Conservation (phyloP, 2,888 invertebrate species). For the Matsumyia berberina region DNA sequence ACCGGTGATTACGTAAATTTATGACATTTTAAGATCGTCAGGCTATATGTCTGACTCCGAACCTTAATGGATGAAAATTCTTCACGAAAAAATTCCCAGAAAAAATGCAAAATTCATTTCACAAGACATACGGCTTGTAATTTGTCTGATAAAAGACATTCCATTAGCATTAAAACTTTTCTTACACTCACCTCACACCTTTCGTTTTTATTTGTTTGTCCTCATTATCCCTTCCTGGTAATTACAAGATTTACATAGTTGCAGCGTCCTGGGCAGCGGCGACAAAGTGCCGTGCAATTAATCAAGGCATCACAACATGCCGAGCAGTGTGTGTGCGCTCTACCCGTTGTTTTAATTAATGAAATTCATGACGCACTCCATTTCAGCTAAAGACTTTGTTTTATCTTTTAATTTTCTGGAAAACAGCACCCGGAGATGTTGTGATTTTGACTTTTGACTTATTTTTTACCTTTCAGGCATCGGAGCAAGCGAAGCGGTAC, state of each 20-base stretch:
- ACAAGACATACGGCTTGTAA: background rate
- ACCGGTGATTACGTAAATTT: slow-evolving; percentile 11
- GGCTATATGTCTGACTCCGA: slow-evolving; percentile 14
- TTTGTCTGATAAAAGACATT: slow-evolving; percentile 41
- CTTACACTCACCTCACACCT: slow-evolving; percentile 1
- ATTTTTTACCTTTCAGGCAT: slow-evolving; percentile 86
- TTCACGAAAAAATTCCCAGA: background rate
- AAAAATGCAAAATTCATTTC: slow-evolving; percentile 15
- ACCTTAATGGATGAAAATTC: slow-evolving; percentile 44
- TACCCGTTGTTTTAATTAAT: slow-evolving; percentile 50
- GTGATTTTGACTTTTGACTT: background rate
- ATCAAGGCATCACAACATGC: slow-evolving; percentile 26
- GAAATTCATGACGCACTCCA: slow-evolving; percentile 34
- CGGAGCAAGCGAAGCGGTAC: slow-evolving; percentile 93
- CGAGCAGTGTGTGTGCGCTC: slow-evolving; percentile 1
- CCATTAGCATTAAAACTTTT: slow-evolving; percentile 32
- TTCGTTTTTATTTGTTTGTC: background rate
- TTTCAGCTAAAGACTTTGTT: background rate
- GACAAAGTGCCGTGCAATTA: background rate
- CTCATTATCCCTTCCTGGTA: slow-evolving; percentile 8
- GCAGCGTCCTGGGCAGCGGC: background rate
- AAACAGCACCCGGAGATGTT: background rate
- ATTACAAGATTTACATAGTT: slow-evolving; percentile 10
- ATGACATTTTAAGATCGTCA: slow-evolving; percentile 30
- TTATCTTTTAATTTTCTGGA: background rate